Base-by-base conservation (phyloP, 2,113 vertebrate genomes). In the Crotophaga sulcirostris region DNA sequence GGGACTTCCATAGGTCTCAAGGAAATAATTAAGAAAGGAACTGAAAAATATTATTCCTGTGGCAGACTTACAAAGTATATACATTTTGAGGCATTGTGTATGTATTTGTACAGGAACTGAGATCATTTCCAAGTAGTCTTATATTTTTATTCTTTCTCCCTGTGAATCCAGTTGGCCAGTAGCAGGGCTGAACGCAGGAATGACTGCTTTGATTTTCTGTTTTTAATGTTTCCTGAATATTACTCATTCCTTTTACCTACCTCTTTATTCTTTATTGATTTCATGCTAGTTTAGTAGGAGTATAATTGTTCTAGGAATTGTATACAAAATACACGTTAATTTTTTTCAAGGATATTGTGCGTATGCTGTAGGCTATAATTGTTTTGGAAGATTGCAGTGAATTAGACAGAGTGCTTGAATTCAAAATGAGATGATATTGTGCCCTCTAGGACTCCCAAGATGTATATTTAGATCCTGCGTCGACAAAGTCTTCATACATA, bases 321-420 rank as follows among this genome's bases (percentile, higher is more conserved):
- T 83, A 92, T 84, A 94, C 77, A 93, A 90, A 89, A 68, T 76
- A 54, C 64, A 84, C 70, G 72, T 78, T 88, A 82, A 80, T 87
- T 90, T 90, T 89, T 94, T 93, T 81, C 80, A 92, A 78, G 74
- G 80, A 60, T 95, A 90, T 75, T 84, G 31, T 93, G 82, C 12
- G 0, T 56, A 45, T 7, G 86, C 96, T 93, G 79, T 68, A 93
- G 90, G 90, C 86, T 96, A 45, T 94, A 93, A 92, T 81, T 96
- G 85, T 96, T 96, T 93, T 96, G 90, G 83, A 95, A 96, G 69
- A 93, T 84, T 93, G 86, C 64, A 86, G 52, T 76, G 86, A 93
- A 90, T 93, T 92, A 94, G 78, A 31, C 56, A 70, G 69, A 88
- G 75, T 72, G 74, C 47, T 93, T 76, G 11, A 24, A 67, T 92